phyloP scores from a whole-genome alignment of 2,113 vertebrate genomes.

The Trogon surrucura region DNA sequence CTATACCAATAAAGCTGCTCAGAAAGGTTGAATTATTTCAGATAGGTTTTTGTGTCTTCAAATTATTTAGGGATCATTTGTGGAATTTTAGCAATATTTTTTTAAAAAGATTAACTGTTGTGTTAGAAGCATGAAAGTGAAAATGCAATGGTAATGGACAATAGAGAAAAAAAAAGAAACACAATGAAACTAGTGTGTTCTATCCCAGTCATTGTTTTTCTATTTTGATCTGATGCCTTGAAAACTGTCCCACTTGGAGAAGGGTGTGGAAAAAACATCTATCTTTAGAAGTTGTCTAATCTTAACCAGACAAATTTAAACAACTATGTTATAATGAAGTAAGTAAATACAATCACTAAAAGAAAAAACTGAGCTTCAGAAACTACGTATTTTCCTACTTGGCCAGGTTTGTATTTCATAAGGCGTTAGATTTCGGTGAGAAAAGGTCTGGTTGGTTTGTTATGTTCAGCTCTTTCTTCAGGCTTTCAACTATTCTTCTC shows the following conservation, averaged over 20 bases:
- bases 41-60: neutral
- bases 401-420: neutral
- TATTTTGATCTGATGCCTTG: constrained; percentile 47
- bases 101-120: neutral
- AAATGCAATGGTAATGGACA: neutral
- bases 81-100: neutral
- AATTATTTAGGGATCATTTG: neutral
- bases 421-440: neutral
- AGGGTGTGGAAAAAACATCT: constrained; percentile 37
- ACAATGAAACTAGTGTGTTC: neutral
- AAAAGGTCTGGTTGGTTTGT: neutral
- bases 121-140: neutral
- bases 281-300: constrained; percentile 47
- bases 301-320: constrained; percentile 28
- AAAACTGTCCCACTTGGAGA: constrained; percentile 39
- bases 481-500: constrained; percentile 35
- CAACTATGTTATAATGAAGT: neutral
- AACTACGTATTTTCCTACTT: neutral
- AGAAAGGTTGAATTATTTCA: neutral
- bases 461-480: constrained; percentile 50
- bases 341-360: neutral
- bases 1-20: neutral
- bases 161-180: neutral
- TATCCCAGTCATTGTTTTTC: neutral
- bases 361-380: neutral